Conservation (phyloP, 2,797 vertebrate genomes). For the Pempheris klunzingeri region DNA sequence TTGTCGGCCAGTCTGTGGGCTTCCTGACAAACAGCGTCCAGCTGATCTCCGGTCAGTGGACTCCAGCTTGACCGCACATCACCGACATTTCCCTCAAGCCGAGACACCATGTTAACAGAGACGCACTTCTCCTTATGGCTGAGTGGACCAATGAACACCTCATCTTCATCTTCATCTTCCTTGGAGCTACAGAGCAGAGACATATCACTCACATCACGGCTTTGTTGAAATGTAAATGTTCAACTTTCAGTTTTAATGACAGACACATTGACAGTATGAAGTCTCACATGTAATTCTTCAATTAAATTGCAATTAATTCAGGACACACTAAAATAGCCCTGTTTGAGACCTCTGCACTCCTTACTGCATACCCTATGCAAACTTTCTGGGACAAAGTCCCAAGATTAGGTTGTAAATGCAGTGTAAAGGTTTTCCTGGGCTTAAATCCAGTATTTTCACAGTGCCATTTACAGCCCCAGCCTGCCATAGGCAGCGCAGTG, state of each 20-base stretch:
- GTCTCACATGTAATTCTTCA: no score
- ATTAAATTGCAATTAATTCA: no score
- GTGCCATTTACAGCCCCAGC: not conserved
- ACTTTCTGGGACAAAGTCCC: not conserved
- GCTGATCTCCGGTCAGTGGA: conserved; percentile 87
- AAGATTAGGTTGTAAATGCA: not conserved
- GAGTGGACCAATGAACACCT: conserved; percentile 90
- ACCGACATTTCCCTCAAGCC: not conserved
- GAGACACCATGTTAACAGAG: conserved; percentile 71
- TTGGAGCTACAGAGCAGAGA: conserved; percentile 81
- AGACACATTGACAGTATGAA: no score
- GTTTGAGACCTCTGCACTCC: no score
- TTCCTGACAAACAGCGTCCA: conserved; percentile 91
- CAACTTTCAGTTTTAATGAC: not conserved
- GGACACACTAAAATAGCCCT: no score
- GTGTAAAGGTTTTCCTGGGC: not conserved
- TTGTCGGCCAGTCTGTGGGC: conserved; percentile 88
- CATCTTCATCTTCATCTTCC: conserved; percentile 85
- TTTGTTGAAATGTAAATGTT: not conserved
- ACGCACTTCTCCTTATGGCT: conserved; percentile 86
- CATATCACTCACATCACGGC: not conserved
- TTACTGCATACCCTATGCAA: no score
- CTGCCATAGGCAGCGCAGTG: not conserved
- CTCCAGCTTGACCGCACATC: conserved; percentile 82
- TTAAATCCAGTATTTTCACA: not conserved